Base-by-base conservation (phyloP, 2,113 vertebrate genomes). In the Muntiacus reevesi region DNA sequence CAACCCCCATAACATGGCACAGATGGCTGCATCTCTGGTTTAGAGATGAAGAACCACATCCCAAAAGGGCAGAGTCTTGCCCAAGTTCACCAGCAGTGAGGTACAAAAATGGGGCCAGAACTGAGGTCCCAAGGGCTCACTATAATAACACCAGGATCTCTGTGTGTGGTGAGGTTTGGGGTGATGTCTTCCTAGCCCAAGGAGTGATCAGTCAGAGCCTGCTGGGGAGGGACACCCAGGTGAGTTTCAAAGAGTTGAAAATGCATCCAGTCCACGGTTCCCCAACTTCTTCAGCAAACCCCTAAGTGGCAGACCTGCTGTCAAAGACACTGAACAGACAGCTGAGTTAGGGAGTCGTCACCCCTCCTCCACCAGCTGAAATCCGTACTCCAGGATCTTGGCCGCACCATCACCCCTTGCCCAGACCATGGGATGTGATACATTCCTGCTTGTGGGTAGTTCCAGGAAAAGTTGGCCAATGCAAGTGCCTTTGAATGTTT, bases 341-440 rank as follows among this genome's bases (percentile, higher is more conserved):
- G n/a, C 59, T 19, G 7, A 28, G 12, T 30, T 11, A 11, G 13
- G 10, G 47, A 17, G 33, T 33, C 13, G 2, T 10, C 71, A 4
- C 12, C 79, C 62, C 8, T 43, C 8, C 33, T 7, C 59, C 14
- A 27, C 30, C 40, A 83, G 87, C 93, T 74, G 30, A 54, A 13
- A 52, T 59, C 14, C 6, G 3, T 19, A 40, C 8, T 17, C 76
- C 28, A 2, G 13, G 74, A 28, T 8, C 64, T 6, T 40, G 36
- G 27, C 30, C 1, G 0, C 27, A 16, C 91, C 2, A 0, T 30
- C 27, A 5, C 27, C 43, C 50, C 7, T 1, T 3, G 10, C 52
- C 47, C 62, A 57, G n/a, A 55, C 54, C 33, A 30, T 0, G 13
- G 2, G 12, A 14, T 1, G 6, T 3, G 52, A 36, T 36, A 28